Evolutionary conservation across 92 coral and sea anemone species (phyloP).

Genomic region (Palythoa heliodiscus): DNA sequence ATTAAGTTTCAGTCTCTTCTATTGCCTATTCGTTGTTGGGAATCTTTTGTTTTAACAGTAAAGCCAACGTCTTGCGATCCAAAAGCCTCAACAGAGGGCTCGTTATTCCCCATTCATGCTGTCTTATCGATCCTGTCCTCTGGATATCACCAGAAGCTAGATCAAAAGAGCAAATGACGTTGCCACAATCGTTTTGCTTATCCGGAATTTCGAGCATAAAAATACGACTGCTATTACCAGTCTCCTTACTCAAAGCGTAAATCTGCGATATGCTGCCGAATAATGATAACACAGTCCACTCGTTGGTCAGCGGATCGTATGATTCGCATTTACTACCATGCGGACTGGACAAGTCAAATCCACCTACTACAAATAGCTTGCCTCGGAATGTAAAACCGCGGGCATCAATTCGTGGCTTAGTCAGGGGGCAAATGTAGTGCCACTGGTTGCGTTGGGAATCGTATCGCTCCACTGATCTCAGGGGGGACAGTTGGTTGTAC

Average conservation of each 20-base stretch:
- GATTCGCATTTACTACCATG: constrained; percentile 27
- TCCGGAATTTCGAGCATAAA: constrained; percentile 10
- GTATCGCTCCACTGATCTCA: constrained; percentile 36
- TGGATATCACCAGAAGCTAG: constrained; percentile 1
- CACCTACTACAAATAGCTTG: constrained; percentile 24
- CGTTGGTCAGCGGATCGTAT: constrained; percentile 35
- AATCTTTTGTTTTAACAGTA: constrained; percentile 3
- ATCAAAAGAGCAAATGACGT: not conserved
- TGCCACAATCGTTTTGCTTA: not conserved
- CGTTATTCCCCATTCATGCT: constrained; percentile 16
- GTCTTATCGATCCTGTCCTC: constrained; percentile 22
- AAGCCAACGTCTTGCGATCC: constrained; percentile 1
- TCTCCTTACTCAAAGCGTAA: not conserved
- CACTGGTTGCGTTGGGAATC: constrained; percentile 9
- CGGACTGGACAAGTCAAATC: not conserved
- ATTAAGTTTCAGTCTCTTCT: too few relatives aligned
- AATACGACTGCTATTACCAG: not conserved
- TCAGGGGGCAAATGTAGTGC: constrained; percentile 32
- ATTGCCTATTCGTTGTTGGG: not conserved
- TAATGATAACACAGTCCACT: constrained; percentile 1
- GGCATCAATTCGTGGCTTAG: constrained; percentile 29
- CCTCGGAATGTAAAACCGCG: constrained; percentile 13
- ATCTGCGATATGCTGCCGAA: not conserved
- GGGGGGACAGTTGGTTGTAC: constrained; percentile 11
- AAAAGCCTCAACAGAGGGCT: not conserved